phyloP scores from a whole-genome alignment of 2,113 vertebrate genomes.

The Plecotus auritus region DNA sequence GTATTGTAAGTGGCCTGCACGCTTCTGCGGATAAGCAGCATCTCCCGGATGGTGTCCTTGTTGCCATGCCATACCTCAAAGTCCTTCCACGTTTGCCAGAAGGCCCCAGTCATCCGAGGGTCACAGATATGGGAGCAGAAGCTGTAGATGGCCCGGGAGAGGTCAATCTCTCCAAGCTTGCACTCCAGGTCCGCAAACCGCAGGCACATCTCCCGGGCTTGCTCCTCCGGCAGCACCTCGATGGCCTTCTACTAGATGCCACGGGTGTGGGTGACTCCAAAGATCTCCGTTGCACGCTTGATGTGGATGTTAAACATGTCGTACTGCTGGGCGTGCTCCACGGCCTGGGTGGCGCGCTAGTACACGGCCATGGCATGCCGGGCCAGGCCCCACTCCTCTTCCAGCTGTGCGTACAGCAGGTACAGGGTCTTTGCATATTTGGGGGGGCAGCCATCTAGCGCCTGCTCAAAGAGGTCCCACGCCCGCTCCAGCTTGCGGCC shows the following conservation, averaged over 20 bases:
- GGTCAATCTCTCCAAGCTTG: slow-evolving; percentile 94
- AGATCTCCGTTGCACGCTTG: slow-evolving; percentile 92
- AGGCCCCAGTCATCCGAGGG: slow-evolving; percentile 88
- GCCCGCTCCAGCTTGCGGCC: slow-evolving; percentile 95
- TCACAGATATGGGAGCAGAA: slow-evolving; percentile 96
- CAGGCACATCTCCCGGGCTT: slow-evolving; percentile 92
- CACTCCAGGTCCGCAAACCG: slow-evolving; percentile 96
- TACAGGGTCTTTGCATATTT: slow-evolving; percentile 94
- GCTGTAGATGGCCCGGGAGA: slow-evolving; percentile 92
- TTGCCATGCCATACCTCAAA: slow-evolving; percentile 95
- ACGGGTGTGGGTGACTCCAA: slow-evolving; percentile 92
- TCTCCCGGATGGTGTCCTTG: slow-evolving; percentile 93
- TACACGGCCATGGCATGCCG: slow-evolving; percentile 95
- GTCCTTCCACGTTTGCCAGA: slow-evolving; percentile 96
- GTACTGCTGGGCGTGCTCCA: slow-evolving; percentile 86
- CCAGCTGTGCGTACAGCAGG: slow-evolving; percentile 91
- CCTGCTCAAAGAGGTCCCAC: slow-evolving; percentile 93
- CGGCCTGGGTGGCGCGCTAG: slow-evolving; percentile 90
- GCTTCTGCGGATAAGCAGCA: slow-evolving; percentile 92
- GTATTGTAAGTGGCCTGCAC: slow-evolving; percentile 97
- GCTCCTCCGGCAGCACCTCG: slow-evolving; percentile 93
- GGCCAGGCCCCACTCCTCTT: slow-evolving; percentile 92
- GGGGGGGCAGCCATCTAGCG: slow-evolving; percentile 91
- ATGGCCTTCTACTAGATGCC: slow-evolving; percentile 94
- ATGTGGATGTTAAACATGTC: slow-evolving; percentile 98